Conservation (phyloP, 2,888 invertebrate genomes). For the Molanna angustata region DNA sequence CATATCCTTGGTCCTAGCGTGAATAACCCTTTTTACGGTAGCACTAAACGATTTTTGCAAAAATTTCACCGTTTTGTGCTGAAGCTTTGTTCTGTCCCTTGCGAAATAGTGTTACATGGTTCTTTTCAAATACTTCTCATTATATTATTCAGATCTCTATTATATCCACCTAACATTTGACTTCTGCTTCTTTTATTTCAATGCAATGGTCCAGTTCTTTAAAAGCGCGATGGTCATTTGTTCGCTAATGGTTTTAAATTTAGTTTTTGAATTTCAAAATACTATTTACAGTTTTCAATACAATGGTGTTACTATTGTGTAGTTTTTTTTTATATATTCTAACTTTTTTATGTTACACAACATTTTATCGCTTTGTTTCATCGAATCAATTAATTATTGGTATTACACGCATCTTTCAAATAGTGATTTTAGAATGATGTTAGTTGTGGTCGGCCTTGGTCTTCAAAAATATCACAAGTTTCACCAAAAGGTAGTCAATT, state of each 20-base stretch:
- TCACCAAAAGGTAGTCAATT: no score
- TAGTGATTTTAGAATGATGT: no score
- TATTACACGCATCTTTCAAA: no score
- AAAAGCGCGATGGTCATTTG: conserved; percentile 8
- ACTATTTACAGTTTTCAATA: conserved; percentile 24
- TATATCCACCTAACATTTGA: neutral
- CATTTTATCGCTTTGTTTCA: no score
- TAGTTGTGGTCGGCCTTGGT: no score
- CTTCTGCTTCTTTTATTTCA: conserved; percentile 15
- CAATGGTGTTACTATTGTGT: no score
- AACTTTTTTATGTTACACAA: no score
- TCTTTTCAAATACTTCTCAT: no score
- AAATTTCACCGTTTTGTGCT: conserved; percentile 23
- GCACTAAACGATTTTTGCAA: conserved; percentile 26
- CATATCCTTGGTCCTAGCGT: conserved; percentile 10
- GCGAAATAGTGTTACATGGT: conserved; percentile 8
- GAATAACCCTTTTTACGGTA: conserved; percentile 24
- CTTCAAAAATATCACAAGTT: no score
- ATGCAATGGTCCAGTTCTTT: conserved; percentile 10
- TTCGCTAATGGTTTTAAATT: conserved; percentile 20
- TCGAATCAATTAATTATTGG: no score
- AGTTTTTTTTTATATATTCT: no score
- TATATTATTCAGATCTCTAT: no score
- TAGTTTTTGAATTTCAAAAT: conserved; percentile 22
- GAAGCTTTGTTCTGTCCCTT: conserved; percentile 18